Conservation (phyloP, 2,888 invertebrate species). For the Cyclophora punctaria region DNA sequence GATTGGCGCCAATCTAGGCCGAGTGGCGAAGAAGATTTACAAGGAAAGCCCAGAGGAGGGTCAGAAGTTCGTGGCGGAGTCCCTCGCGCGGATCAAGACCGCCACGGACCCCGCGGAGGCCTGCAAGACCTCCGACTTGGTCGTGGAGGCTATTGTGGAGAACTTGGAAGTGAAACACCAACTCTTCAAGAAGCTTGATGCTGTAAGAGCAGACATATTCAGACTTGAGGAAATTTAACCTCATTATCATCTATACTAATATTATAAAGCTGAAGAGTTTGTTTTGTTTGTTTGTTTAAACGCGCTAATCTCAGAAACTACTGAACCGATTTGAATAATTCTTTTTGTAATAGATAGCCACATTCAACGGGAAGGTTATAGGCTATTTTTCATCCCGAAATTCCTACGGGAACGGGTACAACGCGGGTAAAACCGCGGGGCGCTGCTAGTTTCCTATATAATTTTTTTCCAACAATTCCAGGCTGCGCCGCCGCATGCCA, state of each 20-base stretch:
- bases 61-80: slow-evolving; percentile 78
- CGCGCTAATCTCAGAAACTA: too few species aligned
- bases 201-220: slow-evolving; percentile 41
- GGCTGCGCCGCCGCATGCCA: slow-evolving; percentile 81
- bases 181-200: slow-evolving; percentile 83
- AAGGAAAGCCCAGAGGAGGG: slow-evolving; percentile 79
- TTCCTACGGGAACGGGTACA: too few species aligned
- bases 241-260: too few species aligned
- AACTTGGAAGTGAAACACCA: slow-evolving; percentile 85
- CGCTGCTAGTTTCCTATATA: too few species aligned
- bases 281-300: too few species aligned
- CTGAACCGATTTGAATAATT: too few species aligned
- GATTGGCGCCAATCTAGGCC: slow-evolving; percentile 80
- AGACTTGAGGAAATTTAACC: too few species aligned
- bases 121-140: slow-evolving; percentile 80
- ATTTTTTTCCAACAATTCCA: slow-evolving; percentile 34
- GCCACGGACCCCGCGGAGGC: slow-evolving; percentile 76
- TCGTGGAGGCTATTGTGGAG: slow-evolving; percentile 91
- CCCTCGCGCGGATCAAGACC: slow-evolving; percentile 74
- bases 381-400: too few species aligned
- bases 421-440: too few species aligned
- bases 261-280: too few species aligned
- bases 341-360: too few species aligned
- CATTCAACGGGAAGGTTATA: too few species aligned
- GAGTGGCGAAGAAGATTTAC: slow-evolving; percentile 87